phyloP scores from a whole-genome alignment of 1,140 invertebrate species.

The Lasaia peninsularis region DNA sequence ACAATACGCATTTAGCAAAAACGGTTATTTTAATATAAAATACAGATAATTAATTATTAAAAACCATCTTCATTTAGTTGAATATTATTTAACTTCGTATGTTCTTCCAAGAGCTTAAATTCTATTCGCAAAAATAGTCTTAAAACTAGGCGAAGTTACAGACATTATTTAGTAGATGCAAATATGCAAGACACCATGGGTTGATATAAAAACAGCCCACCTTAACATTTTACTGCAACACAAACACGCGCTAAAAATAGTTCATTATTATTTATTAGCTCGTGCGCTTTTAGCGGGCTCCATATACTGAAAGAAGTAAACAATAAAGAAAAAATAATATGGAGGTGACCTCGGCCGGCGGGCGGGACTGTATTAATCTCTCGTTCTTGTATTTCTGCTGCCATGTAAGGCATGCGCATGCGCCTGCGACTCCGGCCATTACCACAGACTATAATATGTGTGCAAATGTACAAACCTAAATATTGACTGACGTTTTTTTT shows the following conservation, averaged over 20 bases:
- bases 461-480: not conserved
- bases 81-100: no score
- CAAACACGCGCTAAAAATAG: slow-evolving; percentile 16
- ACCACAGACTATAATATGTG: slow-evolving; percentile 34
- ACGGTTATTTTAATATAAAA: no score
- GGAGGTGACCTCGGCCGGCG: slow-evolving; percentile 45
- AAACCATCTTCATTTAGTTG: no score
- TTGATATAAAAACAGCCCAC: not conserved
- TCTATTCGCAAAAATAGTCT: no score
- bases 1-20: no score
- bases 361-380: slow-evolving; percentile 58
- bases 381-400: slow-evolving; percentile 64
- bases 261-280: slow-evolving; percentile 20
- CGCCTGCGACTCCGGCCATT: slow-evolving; percentile 44
- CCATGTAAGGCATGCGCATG: slow-evolving; percentile 66
- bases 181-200: not conserved
- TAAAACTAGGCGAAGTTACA: no score
- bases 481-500: not conserved
- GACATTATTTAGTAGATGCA: no score
- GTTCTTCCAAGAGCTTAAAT: no score
- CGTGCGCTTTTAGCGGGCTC: slow-evolving; percentile 30
- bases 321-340: slow-evolving; percentile 60
- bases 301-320: slow-evolving; percentile 42
- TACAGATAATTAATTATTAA: no score
- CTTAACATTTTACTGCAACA: not conserved